Base-by-base conservation (phyloP, 2,113 vertebrate genomes). In the Eubucco bourcierii region DNA sequence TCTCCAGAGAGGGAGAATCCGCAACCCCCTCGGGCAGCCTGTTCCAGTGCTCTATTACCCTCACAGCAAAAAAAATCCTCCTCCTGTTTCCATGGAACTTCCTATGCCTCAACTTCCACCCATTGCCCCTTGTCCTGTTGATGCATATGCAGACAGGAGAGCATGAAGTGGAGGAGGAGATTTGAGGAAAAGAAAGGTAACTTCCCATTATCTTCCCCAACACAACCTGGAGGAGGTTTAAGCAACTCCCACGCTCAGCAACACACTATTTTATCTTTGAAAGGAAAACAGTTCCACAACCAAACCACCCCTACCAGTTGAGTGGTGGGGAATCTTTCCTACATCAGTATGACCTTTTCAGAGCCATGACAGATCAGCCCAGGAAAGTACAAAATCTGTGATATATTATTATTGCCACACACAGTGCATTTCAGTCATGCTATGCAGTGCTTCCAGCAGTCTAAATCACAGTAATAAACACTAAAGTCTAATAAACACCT, bases 91-190 rank as follows among this genome's bases (percentile, higher is more conserved):
- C 13, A 41, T 41, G 41, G 6, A 15, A 41, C 41, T 41, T 41
- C 41, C 41, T 41, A 5, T 41, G 41, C 41, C 41, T 41, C 41
- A 41, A 15, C 41, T 41, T 41, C 41, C 41, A 41, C 41, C 14
- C 41, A 41, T 15, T 41, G 41, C 41, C 15, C 41, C 41, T 41
- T 41, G 41, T 15, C 41, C 41, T 41, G 41, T 15, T 41, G 41
- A 78, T 1, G 3, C 14, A n/a, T 2, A 10, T 24, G 17, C 1
- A 2, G 34, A 46, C 37, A 67, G 0, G 1, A 60, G n/a, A 3
- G 2, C 4, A 52, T 17, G 46, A 63, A 90, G 47, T 2, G 10
- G 33, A 83, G 13, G 15, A 88, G 29, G 8, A 11, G 8, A 8
- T 28, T 68, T 75, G 33, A 85, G 16, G 44, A 71, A 87, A 74